Conservation (phyloP, 2,113 vertebrate genomes). For the Corydoras sp. region DNA sequence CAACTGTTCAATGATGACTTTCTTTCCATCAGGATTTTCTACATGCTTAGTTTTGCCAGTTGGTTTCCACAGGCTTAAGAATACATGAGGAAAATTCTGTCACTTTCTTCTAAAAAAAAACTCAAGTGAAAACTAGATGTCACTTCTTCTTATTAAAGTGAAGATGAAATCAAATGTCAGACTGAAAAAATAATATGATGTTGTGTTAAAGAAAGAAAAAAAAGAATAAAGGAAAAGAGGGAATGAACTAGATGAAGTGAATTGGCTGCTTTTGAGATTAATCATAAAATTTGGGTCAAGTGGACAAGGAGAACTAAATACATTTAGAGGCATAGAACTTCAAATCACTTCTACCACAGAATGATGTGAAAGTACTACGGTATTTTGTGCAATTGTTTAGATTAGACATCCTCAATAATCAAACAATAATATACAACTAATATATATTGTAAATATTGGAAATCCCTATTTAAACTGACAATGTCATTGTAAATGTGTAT, state of each 20-base stretch:
- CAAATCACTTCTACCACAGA: background rate
- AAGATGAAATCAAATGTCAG: conserved; percentile 20
- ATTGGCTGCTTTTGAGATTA: background rate
- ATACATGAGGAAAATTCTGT: conserved; percentile 38
- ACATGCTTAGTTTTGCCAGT: conserved; percentile 33
- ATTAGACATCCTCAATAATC: too few relatives aligned
- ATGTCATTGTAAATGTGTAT: too few relatives aligned
- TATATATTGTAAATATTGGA: too few relatives aligned
- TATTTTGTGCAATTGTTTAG: too few relatives aligned
- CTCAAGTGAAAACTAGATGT: background rate
- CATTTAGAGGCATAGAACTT: background rate
- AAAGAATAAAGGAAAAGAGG: background rate
- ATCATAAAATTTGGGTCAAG: conserved; percentile 7
- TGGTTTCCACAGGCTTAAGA: conserved; percentile 2
- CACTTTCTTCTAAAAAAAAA: conserved; percentile 37
- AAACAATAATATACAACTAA: too few relatives aligned
- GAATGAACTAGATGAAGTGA: background rate
- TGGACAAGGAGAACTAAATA: background rate
- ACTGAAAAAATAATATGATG: conserved; percentile 11
- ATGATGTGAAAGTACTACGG: too few relatives aligned
- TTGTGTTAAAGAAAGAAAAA: conserved; percentile 10
- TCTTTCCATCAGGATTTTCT: conserved; percentile 42
- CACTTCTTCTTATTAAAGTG: conserved; percentile 23
- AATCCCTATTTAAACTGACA: too few relatives aligned
- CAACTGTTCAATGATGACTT: conserved; percentile 52